Evolutionary conservation across 2,797 vertebrate species (phyloP).

Genomic region (Gallinago nigripennis): DNA sequence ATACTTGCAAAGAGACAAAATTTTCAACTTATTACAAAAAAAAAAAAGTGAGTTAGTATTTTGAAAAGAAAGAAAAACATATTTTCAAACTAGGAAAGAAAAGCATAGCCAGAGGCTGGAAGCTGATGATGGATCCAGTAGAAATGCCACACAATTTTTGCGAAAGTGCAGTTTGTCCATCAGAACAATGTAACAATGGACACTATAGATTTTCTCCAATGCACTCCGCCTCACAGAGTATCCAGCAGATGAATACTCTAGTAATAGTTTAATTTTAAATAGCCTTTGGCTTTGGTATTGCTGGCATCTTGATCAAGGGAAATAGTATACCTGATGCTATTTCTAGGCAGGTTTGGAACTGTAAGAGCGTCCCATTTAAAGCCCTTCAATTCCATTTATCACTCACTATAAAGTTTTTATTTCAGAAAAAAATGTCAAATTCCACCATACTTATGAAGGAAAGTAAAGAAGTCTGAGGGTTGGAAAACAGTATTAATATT

Average conservation of each 20-base stretch:
- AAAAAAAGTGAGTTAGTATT: not conserved
- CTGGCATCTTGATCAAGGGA: not conserved
- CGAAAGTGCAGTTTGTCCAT: not conserved
- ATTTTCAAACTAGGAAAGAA: not conserved
- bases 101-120: not conserved
- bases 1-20: not conserved
- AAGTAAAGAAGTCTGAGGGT: not conserved
- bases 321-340: not conserved
- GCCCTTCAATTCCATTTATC: not conserved
- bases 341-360: not conserved
- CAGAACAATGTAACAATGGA: not conserved
- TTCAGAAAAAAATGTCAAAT: not conserved
- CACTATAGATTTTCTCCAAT: not conserved
- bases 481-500: constrained; percentile 10
- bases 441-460: not conserved
- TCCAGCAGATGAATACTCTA: not conserved
- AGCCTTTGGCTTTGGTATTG: not conserved
- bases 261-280: not conserved
- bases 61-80: not conserved
- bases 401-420: not conserved
- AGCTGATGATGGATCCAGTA: not conserved
- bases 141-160: not conserved
- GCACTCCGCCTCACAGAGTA: not conserved
- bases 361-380: not conserved
- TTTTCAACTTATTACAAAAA: not conserved